Percentiles rank a stretch among this genome's conserved stretches.
Conservation (phyloP, 1,140 invertebrate genomes). For the Trichonephila inaurata region DNA sequence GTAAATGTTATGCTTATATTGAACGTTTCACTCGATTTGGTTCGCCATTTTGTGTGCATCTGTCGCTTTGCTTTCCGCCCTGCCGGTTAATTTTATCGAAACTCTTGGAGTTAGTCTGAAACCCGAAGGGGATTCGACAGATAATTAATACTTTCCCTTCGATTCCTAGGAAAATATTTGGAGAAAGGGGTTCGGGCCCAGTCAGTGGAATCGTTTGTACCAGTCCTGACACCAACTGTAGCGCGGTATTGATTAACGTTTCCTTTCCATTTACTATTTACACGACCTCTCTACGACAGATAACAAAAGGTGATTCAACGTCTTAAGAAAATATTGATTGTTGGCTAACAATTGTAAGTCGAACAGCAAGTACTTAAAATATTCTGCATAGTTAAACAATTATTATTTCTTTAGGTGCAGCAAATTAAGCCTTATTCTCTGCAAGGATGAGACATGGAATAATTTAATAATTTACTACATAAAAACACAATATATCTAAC, state of each 20-base stretch:
- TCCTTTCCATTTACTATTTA: background rate
- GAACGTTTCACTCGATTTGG: slow-evolving; percentile 34
- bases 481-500: no score
- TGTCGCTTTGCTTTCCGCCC: slow-evolving; percentile 25
- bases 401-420: no score
- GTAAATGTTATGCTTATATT: slow-evolving; percentile 39
- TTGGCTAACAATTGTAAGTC: no score
- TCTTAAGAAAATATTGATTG: no score
- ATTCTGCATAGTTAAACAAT: no score
- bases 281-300: background rate
- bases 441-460: no score
- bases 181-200: background rate
- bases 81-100: slow-evolving; percentile 25
- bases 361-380: no score
- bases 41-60: slow-evolving; percentile 37
- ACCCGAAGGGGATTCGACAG: slow-evolving; percentile 6
- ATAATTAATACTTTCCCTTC: slow-evolving; percentile 15
- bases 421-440: no score
- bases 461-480: no score
- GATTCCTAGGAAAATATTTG: background rate
- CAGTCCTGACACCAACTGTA: background rate
- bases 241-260: slow-evolving; percentile 1
- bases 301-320: background rate
- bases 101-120: background rate
- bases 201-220: background rate